phyloP scores from a whole-genome alignment of 2,797 vertebrate genomes.

The Leptoclinus maculatus region DNA sequence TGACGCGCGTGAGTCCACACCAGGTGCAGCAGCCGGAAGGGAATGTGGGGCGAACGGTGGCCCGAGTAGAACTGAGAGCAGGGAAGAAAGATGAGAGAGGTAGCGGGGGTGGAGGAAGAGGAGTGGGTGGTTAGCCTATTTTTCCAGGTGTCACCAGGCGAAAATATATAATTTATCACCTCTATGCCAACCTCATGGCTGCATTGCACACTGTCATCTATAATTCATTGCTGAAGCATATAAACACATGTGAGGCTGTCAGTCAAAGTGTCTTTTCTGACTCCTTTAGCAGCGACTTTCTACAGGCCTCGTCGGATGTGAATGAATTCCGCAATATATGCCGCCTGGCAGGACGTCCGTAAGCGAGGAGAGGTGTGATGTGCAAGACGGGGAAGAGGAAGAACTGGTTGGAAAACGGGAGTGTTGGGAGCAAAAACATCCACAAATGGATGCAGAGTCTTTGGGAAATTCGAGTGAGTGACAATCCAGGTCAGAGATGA shows the following conservation, averaged over 20 bases:
- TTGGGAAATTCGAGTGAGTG: conserved; percentile 49
- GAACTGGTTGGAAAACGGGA: neutral
- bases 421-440: conserved; percentile 29
- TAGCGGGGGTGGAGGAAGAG: neutral
- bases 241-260: conserved; percentile 12
- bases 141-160: conserved; percentile 33
- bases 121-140: conserved; percentile 45
- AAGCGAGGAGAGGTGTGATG: conserved; percentile 28
- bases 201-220: conserved; percentile 17
- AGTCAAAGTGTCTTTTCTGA: conserved; percentile 25
- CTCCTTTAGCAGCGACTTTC: conserved; percentile 11
- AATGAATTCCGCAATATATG: conserved; percentile 25
- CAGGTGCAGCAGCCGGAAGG: conserved; percentile 98
- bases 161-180: conserved; percentile 17
- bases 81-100: conserved; percentile 51
- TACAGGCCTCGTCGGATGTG: conserved; percentile 12
- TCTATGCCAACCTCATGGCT: neutral
- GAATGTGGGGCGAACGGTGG: conserved; percentile 98
- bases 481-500: conserved; percentile 53
- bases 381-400: conserved; percentile 7
- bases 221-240: conserved; percentile 28
- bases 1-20: conserved; percentile 99
- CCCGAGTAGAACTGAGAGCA: conserved; percentile 95
- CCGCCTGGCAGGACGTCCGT: conserved; percentile 9
- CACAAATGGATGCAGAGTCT: conserved; percentile 30